Evolutionary conservation across 2,888 invertebrate genomes (phyloP), one percentile per base, ranked within the genome.

Genomic region (Eugnorisma glareosa): DNA sequence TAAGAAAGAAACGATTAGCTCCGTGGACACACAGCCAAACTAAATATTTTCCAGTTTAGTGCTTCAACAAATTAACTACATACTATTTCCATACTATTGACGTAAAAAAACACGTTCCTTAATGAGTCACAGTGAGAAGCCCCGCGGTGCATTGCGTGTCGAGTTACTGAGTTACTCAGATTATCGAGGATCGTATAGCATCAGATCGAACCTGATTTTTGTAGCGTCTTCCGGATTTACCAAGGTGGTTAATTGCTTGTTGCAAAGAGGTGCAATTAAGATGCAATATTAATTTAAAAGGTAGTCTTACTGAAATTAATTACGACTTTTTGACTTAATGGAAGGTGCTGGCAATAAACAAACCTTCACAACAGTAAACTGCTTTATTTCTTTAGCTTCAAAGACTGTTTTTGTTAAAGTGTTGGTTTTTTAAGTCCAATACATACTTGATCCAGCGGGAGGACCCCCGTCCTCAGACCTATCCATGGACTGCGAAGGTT

Each of bases 101-200:
- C 59, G 67, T 81, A 57, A 67, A 69, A 37, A 64, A 73, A 67
- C 84, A 70, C 87, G 84, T 86, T 79, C 81, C 69, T 51, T 24
- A 67, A 63, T 89, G 89, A 88, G 76, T 89, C 86, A 90, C 77
- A 79, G 79, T 71, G 59, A 77, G 91, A 91, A 91, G 87, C 91
- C 91, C 68, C 85, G 85, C 77, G 63, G 82, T 48, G 81, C 75
- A 71, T 68, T 24, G 81, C 77, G 87, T 86, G 78, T 91, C 80
- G 67, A 24, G 83, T 90, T 89, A 89, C 91, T 37, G 64, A 37
- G 84, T 89, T 84, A 89, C 91, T 67, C 71, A 85, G 89, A 86
- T 88, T 88, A 88, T 73, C 24, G 67, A 61, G 74, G 59, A 81
- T 84, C 86, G 79, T 87, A 79, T 83, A 66, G 37, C 74, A 75